Evolutionary conservation across 1,140 invertebrate genomes (phyloP).

Genomic region (Drosophila quadrilineata): DNA sequence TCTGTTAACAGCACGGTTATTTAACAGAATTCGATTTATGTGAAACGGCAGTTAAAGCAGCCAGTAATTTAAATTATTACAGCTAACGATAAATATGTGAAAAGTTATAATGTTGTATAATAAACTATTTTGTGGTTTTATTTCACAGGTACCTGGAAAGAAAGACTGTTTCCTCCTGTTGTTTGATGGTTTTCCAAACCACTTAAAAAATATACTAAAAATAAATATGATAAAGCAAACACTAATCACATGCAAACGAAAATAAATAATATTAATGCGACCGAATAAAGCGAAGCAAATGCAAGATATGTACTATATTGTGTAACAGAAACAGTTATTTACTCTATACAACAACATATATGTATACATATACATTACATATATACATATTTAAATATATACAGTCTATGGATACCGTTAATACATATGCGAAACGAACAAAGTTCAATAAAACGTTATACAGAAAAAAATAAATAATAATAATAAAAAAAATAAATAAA

Average conservation of each 20-base stretch:
- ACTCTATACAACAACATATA: conserved; percentile 22
- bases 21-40: no score
- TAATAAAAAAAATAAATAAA: not conserved
- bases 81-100: no score
- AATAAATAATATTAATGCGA: conserved; percentile 6
- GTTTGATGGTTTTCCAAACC: conserved; percentile 81
- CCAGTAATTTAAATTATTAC: no score
- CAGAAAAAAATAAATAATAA: conserved; percentile 13
- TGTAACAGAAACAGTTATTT: conserved; percentile 34
- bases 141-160: conserved; percentile 80
- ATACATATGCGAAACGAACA: conserved; percentile 66
- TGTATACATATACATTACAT: conserved; percentile 20
- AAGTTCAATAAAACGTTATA: conserved; percentile 51
- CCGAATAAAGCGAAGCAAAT: conserved; percentile 3
- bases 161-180: conserved; percentile 82
- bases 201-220: conserved; percentile 56
- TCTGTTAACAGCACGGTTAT: no score
- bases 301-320: conserved; percentile 26
- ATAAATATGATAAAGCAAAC: conserved; percentile 21
- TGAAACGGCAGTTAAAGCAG: no score
- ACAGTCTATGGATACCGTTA: conserved; percentile 47
- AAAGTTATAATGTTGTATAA: no score
- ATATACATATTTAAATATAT: conserved; percentile 40
- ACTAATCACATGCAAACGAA: conserved; percentile 10
- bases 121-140: not conserved